phyloP scores from a whole-genome alignment of 1,140 invertebrate species.

The Drosophila pseudoobscura region DNA sequence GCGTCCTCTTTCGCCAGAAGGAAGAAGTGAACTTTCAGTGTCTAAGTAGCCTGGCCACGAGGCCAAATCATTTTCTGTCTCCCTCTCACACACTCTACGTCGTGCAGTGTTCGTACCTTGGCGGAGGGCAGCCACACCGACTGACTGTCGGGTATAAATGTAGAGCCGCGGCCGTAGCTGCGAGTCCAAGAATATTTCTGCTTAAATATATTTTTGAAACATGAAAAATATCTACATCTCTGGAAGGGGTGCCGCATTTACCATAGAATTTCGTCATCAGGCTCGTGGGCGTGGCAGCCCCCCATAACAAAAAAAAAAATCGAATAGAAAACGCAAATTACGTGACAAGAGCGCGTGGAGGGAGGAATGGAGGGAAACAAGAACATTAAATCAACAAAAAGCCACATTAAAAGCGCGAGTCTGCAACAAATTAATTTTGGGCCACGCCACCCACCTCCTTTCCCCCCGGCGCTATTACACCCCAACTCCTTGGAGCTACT shows the following conservation, averaged over 20 bases:
- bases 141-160: too few relatives aligned
- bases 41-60: too few relatives aligned
- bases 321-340: slow-evolving; percentile 77
- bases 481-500: slow-evolving; percentile 3
- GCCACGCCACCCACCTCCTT: not conserved
- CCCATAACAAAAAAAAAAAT: slow-evolving; percentile 31
- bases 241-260: not conserved
- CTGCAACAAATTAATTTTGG: slow-evolving; percentile 79
- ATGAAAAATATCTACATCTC: not conserved
- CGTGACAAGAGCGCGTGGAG: slow-evolving; percentile 63
- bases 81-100: too few relatives aligned
- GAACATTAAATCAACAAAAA: slow-evolving; percentile 53
- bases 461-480: slow-evolving; percentile 12
- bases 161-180: too few relatives aligned
- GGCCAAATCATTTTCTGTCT: too few relatives aligned
- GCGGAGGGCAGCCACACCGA: too few relatives aligned
- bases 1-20: too few relatives aligned
- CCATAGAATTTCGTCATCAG: slow-evolving; percentile 58
- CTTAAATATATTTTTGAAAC: slow-evolving; percentile 21
- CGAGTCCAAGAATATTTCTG: slow-evolving; percentile 32
- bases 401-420: slow-evolving; percentile 78
- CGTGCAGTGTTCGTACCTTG: too few relatives aligned
- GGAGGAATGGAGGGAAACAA: slow-evolving; percentile 30
- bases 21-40: too few relatives aligned
- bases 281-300: slow-evolving; percentile 28